Percentiles rank a stretch among this genome's conserved stretches.
Conservation (phyloP, 2,113 vertebrate genomes). For the Nycticorax nycticorax region DNA sequence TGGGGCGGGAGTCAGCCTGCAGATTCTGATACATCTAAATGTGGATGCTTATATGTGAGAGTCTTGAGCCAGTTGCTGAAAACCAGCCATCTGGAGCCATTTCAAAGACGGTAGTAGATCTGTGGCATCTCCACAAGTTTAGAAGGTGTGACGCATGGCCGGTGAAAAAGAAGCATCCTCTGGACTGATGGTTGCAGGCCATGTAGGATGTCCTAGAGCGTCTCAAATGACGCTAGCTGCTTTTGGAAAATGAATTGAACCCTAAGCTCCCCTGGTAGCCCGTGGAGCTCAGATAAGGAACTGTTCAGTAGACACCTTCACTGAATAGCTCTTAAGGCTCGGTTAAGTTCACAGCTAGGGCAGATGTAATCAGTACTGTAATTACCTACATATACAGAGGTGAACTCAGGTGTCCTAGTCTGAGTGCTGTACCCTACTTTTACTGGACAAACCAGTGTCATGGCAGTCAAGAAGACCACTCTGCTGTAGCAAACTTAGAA, state of each 20-base stretch:
- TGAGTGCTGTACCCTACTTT: neutral
- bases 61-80: neutral
- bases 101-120: neutral
- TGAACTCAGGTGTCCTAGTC: neutral
- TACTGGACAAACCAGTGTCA: neutral
- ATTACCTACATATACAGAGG: neutral
- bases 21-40: neutral
- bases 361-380: neutral
- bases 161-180: rapidly evolving
- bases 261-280: rapidly evolving
- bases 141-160: no score
- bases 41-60: neutral
- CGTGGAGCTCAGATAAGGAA: neutral
- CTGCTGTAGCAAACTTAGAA: neutral
- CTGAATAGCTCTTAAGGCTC: neutral
- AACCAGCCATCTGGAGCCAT: neutral
- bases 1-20: neutral
- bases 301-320: neutral
- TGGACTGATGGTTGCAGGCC: neutral
- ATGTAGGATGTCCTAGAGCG: neutral
- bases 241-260: neutral
- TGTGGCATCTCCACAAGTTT: neutral
- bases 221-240: neutral
- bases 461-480: neutral
- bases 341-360: neutral